Conservation (phyloP, 2,888 invertebrate genomes). For the Aspidiotus rigidus region DNA sequence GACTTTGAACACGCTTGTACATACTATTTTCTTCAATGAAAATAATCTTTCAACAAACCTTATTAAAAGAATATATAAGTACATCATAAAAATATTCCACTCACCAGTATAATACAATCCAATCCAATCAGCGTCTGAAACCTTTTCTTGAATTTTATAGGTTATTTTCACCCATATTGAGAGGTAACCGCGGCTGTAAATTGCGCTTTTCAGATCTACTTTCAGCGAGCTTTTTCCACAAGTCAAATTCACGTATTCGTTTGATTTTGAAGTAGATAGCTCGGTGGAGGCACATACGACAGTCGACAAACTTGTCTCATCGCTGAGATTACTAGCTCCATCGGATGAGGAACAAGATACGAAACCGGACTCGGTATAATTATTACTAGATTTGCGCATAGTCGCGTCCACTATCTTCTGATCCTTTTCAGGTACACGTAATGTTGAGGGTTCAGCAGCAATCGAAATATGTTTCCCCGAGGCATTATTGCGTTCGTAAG, state of each 20-base stretch:
- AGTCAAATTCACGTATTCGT: conserved; percentile 26
- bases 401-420: conserved; percentile 12
- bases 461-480: background rate
- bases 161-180: conserved; percentile 31
- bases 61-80: too few species aligned
- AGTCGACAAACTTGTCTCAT: conserved; percentile 14
- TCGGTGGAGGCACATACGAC: background rate
- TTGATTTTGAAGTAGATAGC: background rate
- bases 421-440: conserved; percentile 25
- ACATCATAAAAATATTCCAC: background rate
- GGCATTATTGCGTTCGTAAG: background rate
- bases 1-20: too few species aligned
- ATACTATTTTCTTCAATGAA: too few species aligned
- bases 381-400: background rate
- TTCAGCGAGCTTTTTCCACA: conserved; percentile 19
- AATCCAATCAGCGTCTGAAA: conserved; percentile 29
- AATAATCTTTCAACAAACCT: too few species aligned
- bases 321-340: conserved; percentile 9
- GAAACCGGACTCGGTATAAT: conserved; percentile 20
- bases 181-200: conserved; percentile 28
- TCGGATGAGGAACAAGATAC: conserved; percentile 13
- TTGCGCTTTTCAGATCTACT: conserved; percentile 28
- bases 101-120: conserved; percentile 29
- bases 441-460: conserved; percentile 17
- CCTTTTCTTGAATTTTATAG: conserved; percentile 21